Evolutionary conservation across 1,140 invertebrate genomes (phyloP), one percentile per base, ranked within the genome.

Genomic region (Amyelois transitella): DNA sequence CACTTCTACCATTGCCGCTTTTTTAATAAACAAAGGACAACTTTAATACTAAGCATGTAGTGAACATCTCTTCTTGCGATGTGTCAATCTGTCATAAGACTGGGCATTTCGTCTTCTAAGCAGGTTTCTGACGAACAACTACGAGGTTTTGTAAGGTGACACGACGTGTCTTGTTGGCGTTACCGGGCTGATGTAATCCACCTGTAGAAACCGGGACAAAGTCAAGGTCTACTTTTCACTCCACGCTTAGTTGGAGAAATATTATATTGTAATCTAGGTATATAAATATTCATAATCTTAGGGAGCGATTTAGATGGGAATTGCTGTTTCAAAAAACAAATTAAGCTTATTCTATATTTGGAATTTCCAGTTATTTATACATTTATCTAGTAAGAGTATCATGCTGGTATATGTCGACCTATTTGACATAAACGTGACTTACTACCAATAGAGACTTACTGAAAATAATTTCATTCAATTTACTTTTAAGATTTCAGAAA

Each of bases 191-290:
- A 65, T 55, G 65, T 72, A 70, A 75, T 60, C 12, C 44, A 53
- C 43, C 55, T 50, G 60, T 48, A 62, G 61, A 66, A 80, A 76
- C 57, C 64, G 58, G 72, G 66, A 67, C 75, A 76, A 73, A 72
- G 77, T 80, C 77, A 77, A 77, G 77, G 75, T 74, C 60, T 43
- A 55, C 67, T 67, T 76, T 78, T 77, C 75, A 75, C 68, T 71
- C 60, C 53, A 47, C 43, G 51, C 12, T 50, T 18, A 10, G 10
- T 19, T 18, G 43, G 50, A 8, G 45, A 21, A 53, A 53, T 43
- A 20, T 19, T 43, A 43, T 51, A 6, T 8, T 6, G 1, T 8
- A 38, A 38, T 14, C 12, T n/a, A 8, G n/a, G 32, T 14, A 14
- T 32, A 10, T 32, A 38, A 14, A 38, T 14, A 14, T 38, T 38